Evolutionary conservation across 2,888 invertebrate species (phyloP), one percentile per base, ranked within the genome.

Genomic region (Icerya purchasi): DNA sequence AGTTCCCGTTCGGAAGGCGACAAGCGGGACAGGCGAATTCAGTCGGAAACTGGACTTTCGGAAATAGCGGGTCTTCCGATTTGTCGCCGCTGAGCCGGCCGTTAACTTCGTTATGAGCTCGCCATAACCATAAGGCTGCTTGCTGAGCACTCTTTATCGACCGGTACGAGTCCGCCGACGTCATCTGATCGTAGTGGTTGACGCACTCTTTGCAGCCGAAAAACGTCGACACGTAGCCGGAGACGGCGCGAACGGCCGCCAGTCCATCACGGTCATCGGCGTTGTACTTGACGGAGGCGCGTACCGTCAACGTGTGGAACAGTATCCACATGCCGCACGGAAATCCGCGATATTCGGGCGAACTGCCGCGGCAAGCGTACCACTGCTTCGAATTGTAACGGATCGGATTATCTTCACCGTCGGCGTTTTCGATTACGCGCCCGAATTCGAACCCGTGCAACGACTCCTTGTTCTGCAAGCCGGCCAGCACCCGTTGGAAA

Each of bases 291-390:
- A 63, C 53, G 60, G 65, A 62, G 36, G 65, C 64, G 49, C 66
- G 64, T 0, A 93, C 87, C 1, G 91, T 88, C 60, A 98, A 72
- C 50, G 84, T 85, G 69, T 98, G 98, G 70, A 94, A 98, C 65
- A 93, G 73, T 18, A 83, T 85, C 98, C 98, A 98, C 36, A 98
- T 74, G 0, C 92, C 86, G 72, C 97, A 98, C 0, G 93, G 86
- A 70, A 88, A 97, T 14, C 94, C 93, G 56, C 96, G 77, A 66
- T 78, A 81, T 62, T 77, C 76, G 0, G 80, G 72, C 60, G 78
- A 75, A 66, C 91, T 91, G 10, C 92, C 90, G 65, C 76, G 77
- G 69, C 97, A 98, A 2, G 83, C 84, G 36, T 86, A 72, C 80
- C 85, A 96, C n/a, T 60, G 63, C 20, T 22, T 57, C 5, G 50